Percentiles rank a stretch among this genome's conserved stretches.
phyloP scores from a whole-genome alignment of 2,113 vertebrate species.

The Brachyhypopomus gauderio region DNA sequence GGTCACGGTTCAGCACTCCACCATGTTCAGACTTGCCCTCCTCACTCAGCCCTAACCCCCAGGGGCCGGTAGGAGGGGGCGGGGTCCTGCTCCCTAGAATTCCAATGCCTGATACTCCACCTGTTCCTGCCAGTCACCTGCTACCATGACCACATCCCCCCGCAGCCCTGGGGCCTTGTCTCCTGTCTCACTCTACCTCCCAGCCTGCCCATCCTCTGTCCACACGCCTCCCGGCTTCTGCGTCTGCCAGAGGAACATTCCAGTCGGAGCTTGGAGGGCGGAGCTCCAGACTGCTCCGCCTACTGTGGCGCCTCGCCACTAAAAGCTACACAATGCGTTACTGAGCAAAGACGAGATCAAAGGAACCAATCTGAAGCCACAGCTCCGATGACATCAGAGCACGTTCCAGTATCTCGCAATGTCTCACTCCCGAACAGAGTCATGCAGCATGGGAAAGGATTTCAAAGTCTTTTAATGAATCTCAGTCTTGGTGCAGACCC shows the following conservation, averaged over 20 bases:
- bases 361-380: background rate
- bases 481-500: background rate
- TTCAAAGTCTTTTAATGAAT: constrained; percentile 1
- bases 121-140: constrained; percentile 4
- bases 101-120: constrained; percentile 25
- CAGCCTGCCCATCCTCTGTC: constrained; percentile 37
- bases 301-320: constrained; percentile 35
- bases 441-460: background rate
- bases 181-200: constrained; percentile 42
- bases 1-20: constrained; percentile 55
- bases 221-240: background rate
- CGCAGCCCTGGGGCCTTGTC: constrained; percentile 27
- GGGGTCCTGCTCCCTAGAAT: constrained; percentile 56
- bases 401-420: background rate
- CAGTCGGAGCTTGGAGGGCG: background rate
- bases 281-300: background rate
- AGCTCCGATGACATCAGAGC: background rate
- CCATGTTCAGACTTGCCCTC: constrained; percentile 43
- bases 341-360: constrained; percentile 44
- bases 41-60: background rate
- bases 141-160: constrained; percentile 39
- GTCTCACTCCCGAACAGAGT: background rate
- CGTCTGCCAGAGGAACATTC: background rate
- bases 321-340: constrained; percentile 55
- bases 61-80: constrained; percentile 1